Percentiles rank a stretch among this genome's conserved stretches.
Evolutionary conservation across 2,113 vertebrate genomes (phyloP).

Genomic region (Menidia beryllina): DNA sequence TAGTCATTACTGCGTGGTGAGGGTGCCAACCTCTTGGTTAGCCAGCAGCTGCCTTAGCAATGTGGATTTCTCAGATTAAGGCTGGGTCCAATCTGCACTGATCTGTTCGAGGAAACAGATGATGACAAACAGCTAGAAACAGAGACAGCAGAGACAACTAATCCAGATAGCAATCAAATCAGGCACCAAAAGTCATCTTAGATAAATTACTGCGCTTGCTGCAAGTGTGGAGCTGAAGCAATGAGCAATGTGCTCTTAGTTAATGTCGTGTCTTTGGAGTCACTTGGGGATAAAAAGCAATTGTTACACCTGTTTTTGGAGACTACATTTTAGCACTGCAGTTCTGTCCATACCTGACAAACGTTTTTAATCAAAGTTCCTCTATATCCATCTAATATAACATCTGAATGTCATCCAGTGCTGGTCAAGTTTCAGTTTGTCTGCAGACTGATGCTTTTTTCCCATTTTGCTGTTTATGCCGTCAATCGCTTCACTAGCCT

Average conservation of each 20-base stretch:
- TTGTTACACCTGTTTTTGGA: slow-evolving; percentile 28
- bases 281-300: slow-evolving; percentile 22
- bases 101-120: slow-evolving; percentile 67
- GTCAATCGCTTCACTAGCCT: no score
- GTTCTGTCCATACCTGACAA: slow-evolving; percentile 7
- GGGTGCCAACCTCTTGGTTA: slow-evolving; percentile 62
- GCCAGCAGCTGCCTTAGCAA: slow-evolving; percentile 66
- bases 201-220: slow-evolving; percentile 42
- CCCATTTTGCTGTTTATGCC: no score
- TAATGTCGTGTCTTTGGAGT: slow-evolving; percentile 44
- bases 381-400: neutral
- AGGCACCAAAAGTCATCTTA: slow-evolving; percentile 31
- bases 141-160: slow-evolving; percentile 46
- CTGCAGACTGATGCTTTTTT: no score
- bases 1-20: slow-evolving; percentile 60
- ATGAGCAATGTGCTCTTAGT: slow-evolving; percentile 45
- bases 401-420: no score
- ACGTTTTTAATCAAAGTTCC: neutral
- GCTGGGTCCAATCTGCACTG: slow-evolving; percentile 65
- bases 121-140: slow-evolving; percentile 55
- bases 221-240: slow-evolving; percentile 29
- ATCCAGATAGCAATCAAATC: slow-evolving; percentile 53
- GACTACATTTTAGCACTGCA: slow-evolving; percentile 14
- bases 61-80: slow-evolving; percentile 70
- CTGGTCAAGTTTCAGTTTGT: no score